A percentile compares a stretch with the other conserved stretches of the same genome.
Evolutionary conservation across 2,797 vertebrate genomes (phyloP).

Genomic region (Momotus momota): DNA sequence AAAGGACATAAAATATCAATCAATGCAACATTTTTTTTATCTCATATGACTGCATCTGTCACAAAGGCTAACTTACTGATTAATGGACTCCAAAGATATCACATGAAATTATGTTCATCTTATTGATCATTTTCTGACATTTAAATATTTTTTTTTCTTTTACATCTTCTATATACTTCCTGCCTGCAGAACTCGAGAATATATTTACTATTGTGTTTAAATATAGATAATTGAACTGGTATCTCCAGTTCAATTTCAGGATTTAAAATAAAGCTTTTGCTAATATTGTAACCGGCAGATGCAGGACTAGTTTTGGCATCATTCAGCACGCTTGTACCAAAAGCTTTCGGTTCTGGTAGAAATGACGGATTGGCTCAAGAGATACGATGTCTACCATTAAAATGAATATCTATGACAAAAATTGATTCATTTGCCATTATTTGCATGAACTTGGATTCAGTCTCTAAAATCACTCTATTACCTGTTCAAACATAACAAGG

Average conservation of each 20-base stretch:
- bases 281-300: not conserved
- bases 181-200: not conserved
- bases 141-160: not conserved
- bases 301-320: not conserved
- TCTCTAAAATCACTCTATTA: not conserved
- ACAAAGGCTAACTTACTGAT: constrained; percentile 54
- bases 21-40: not conserved
- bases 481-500: not conserved
- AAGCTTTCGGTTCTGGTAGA: not conserved
- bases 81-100: constrained; percentile 47
- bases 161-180: not conserved
- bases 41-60: constrained; percentile 45
- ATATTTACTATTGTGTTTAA: not conserved
- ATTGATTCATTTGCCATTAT: not conserved
- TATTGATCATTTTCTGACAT: constrained; percentile 46
- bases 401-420: not conserved
- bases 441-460: not conserved
- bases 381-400: not conserved
- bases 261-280: not conserved
- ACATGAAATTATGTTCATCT: not conserved
- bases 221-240: not conserved
- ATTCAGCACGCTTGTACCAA: not conserved
- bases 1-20: constrained; percentile 70
- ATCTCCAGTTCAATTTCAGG: not conserved
- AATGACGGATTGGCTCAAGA: not conserved